Percentiles rank a stretch among this genome's conserved stretches.
Conservation (phyloP, 2,113 vertebrate species). For the Malaclemys terrapin region DNA sequence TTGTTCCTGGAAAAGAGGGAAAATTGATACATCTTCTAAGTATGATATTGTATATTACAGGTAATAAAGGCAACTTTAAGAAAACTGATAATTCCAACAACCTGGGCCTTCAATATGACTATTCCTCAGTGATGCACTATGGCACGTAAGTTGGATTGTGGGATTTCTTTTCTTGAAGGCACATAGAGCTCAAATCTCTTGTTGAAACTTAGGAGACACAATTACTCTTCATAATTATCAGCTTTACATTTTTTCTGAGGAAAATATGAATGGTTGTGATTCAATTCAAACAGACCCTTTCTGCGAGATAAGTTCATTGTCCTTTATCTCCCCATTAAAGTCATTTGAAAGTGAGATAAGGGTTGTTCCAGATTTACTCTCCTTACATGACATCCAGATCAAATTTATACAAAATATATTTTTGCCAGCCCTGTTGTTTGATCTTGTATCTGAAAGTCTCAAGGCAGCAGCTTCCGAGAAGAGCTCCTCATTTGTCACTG, state of each 20-base stretch:
- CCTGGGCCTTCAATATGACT: slow-evolving; percentile 70
- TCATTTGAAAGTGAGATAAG: background rate
- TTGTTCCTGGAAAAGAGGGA: background rate
- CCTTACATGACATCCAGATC: background rate
- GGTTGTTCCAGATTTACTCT: background rate
- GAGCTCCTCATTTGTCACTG: background rate
- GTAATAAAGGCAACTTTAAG: slow-evolving; percentile 66
- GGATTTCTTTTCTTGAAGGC: background rate
- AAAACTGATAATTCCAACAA: slow-evolving; percentile 68
- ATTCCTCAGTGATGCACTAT: slow-evolving; percentile 78
- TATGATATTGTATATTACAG: slow-evolving; percentile 46
- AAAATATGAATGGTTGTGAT: background rate
- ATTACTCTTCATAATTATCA: background rate
- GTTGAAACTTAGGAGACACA: background rate
- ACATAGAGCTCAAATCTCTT: background rate
- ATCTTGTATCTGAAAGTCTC: background rate
- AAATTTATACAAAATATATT: background rate
- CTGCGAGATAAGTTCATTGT: background rate
- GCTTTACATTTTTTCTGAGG: background rate
- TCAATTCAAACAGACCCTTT: background rate
- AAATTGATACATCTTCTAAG: background rate
- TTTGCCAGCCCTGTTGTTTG: background rate
- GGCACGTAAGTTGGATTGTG: slow-evolving; percentile 68
- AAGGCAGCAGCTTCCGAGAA: background rate
- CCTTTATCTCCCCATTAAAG: background rate